Evolutionary conservation across 2,797 vertebrate genomes (phyloP), one percentile per base, ranked within the genome.

Genomic region (Cuculus canorus): DNA sequence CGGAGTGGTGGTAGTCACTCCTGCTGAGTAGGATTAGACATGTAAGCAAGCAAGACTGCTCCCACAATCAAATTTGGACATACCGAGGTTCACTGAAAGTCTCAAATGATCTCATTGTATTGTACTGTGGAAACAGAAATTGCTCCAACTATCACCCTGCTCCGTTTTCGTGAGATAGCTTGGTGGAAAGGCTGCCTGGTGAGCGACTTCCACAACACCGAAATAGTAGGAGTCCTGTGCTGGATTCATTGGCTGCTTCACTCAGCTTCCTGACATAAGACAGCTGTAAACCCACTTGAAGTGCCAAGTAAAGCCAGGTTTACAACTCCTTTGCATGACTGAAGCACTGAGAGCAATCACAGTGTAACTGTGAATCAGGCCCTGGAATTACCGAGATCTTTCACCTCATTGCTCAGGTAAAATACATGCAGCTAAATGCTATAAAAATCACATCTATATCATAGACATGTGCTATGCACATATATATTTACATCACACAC

Each of bases 221-320:
- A 39, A 80, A 59, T 13, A 77, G 75, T 24, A 37, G 32, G 75
- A 85, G 25, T 16, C 43, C 68, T 71, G 41, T 24, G 57, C 75
- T 61, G 27, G 90, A 54, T 89, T 87, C 75, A 56, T 15, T 15
- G 53, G 53, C 89, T 73, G 60, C 60, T 86, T 80, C 17, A 4
- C 64, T 80, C 78, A 33, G 48, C 64, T 75, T 41, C 41, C 52
- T 82, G 45, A 72, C 71, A 72, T 45, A 68, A 54, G 71, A 50
- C 91, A 93, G 50, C 81, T 87, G 83, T 92, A 92, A 93, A 94
- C 25, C 41, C 68, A 23, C 32, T 90, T 85, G 75, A 94, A 90
- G 41, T 85, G 81, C 60, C 61, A 75, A 14, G 47, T 59, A 92
- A 88, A 94, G 43, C 45, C 61, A 52, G 53, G 56, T 85, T 95